Conservation (phyloP, 2,888 invertebrate genomes). For the Dinocampus coccinellae region DNA sequence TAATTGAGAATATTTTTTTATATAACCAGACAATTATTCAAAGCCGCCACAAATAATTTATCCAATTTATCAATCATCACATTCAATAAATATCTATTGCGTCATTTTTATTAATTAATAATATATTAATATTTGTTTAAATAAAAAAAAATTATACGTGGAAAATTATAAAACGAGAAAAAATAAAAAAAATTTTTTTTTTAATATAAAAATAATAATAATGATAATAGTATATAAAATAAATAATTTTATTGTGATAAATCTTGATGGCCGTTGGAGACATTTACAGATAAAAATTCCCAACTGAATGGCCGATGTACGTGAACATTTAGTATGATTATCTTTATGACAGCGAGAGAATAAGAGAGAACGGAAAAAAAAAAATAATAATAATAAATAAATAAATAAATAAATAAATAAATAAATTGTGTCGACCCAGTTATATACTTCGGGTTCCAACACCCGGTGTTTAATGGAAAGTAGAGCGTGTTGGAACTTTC, state of each 20-base stretch:
- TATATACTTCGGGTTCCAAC: conserved; percentile 28
- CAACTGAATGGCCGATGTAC: not conserved
- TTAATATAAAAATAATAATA: no score
- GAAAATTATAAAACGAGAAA: no score
- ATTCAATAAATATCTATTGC: no score
- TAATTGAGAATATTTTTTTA: no score
- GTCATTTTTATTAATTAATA: no score
- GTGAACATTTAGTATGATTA: not conserved
- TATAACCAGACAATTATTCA: no score
- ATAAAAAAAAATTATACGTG: no score
- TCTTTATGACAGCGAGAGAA: not conserved
- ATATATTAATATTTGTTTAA: no score
- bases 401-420: conserved; percentile 32
- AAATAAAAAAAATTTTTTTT: no score
- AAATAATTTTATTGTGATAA: not conserved
- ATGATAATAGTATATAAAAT: no score
- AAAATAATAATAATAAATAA: not conserved
- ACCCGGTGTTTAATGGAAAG: conserved; percentile 57
- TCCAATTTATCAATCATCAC: no score
- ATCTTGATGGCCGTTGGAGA: not conserved
- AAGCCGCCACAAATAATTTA: no score
- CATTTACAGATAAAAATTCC: not conserved
- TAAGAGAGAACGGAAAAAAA: not conserved
- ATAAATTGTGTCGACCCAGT: conserved; percentile 37
- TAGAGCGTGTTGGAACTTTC: conserved; percentile 64